phyloP scores from a whole-genome alignment of 2,113 vertebrate genomes.

The Zosterops hypoxanthus region DNA sequence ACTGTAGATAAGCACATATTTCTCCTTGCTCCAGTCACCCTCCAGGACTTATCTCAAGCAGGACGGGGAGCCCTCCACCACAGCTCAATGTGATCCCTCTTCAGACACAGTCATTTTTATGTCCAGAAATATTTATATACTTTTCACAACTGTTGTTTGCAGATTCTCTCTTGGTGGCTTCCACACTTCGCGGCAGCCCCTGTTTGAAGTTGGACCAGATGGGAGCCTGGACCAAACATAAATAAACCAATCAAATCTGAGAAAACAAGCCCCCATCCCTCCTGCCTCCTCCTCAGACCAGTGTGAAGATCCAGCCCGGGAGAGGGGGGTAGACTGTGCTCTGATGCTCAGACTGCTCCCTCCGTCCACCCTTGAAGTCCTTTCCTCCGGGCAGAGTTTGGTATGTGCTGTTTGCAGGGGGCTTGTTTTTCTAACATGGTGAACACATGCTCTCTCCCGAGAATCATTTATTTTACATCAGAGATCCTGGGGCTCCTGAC shows the following conservation, averaged over 20 bases:
- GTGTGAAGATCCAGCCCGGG: conserved; percentile 3
- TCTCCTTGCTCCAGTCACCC: background rate
- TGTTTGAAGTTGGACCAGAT: conserved; percentile 79
- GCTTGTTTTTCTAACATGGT: conserved; percentile 90
- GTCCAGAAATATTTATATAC: conserved; percentile 67
- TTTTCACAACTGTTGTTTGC: conserved; percentile 57
- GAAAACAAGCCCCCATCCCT: conserved; percentile 82
- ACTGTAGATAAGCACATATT: background rate
- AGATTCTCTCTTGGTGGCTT: conserved; percentile 70
- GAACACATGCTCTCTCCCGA: conserved; percentile 89
- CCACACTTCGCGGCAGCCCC: conserved; percentile 28
- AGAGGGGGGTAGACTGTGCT: conserved; percentile 48
- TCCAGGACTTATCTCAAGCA: conserved; percentile 35
- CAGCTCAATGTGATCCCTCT: background rate
- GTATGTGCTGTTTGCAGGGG: conserved; percentile 69
- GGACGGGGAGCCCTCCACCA: background rate
- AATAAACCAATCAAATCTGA: conserved; percentile 89
- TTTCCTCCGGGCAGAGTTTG: conserved; percentile 59
- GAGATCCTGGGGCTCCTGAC: conserved; percentile 74
- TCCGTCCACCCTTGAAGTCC: conserved; percentile 61
- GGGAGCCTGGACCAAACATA: conserved; percentile 77
- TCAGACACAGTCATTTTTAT: conserved; percentile 52
- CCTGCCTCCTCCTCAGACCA: conserved; percentile 68
- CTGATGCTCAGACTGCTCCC: conserved; percentile 48
- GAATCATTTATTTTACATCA: conserved; percentile 86